Base-by-base conservation (phyloP, 2,797 vertebrate genomes). In the Dermochelys coriacea region DNA sequence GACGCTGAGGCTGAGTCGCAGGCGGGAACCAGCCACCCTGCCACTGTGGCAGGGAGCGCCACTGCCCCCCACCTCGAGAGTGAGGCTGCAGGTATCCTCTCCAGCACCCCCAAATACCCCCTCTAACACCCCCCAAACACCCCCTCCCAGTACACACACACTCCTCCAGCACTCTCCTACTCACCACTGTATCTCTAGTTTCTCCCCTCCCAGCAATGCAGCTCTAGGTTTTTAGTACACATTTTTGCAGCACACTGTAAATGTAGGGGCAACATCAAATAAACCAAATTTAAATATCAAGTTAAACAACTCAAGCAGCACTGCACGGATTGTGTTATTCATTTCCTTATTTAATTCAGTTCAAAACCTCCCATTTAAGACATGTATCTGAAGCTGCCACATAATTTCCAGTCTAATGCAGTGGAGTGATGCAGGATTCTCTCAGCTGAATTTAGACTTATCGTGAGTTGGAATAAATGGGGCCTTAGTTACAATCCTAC, bases 401-500 rank as follows among this genome's bases (percentile, higher is more conserved):
- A 59, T 34, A 31, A 34, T 51, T 81, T 82, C 51, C 51, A 71
- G 47, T 7, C 57, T 47, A 5, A 71, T 41, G 18, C 18, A 81
- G 23, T 45, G 68, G 23, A 82, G 19, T 57, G 50, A 37, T 78
- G 11, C 8, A 78, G 31, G 37, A 59, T 23, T 51, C 41, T 47
- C 64, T 75, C 10, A 47, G 29, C 23, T 14, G 55, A 77, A 57
- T 91, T 84, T 55, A 82, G 37, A 41, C 14, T 82, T 51, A 52
- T 37, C 31, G 41, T 84, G 21, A 82, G 54, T 55, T 18, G 12
- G 59, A 80, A 80, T 51, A 54, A 84, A 37, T 4, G 37, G 34
- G 18, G 25, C 3, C 27, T 37, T 0, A 1, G 12, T 41, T 75
- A 27, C 61, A 29, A 47, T n/a, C 10, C 29, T 52, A 0, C 52